These are phyloP conservation scores for Enteromius treurensis DNA, from an alignment of 2,797 vertebrate species.

Conservation along the genomic window DNA sequence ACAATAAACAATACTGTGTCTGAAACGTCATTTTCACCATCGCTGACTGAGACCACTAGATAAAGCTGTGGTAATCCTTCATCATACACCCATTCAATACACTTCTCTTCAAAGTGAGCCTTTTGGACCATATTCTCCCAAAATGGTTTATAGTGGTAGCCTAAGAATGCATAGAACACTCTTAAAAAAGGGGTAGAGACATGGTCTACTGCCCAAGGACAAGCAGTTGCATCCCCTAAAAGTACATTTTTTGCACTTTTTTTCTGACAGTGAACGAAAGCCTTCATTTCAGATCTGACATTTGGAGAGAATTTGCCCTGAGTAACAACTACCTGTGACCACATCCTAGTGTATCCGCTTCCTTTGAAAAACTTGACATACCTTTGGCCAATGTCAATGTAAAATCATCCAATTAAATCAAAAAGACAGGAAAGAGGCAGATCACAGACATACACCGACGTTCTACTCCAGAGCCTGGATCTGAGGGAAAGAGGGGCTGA, in stretches of 20 bases:
- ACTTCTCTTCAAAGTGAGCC: neutral
- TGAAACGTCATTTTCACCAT: neutral
- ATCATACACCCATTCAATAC: neutral
- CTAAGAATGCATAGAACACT: neutral
- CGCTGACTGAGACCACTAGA: neutral
- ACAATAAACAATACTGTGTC: constrained; percentile 15
- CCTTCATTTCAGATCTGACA: constrained; percentile 4
- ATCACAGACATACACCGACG: constrained; percentile 6
- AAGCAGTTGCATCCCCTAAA: neutral
- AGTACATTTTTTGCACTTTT: neutral
- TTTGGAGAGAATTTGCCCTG: constrained; percentile 32
- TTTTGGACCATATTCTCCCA: neutral
- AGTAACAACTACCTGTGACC: constrained; percentile 25
- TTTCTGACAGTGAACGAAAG: neutral
- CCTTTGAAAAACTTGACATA: neutral
- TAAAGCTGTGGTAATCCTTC: constrained; percentile 32
- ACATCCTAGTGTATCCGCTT: neutral
- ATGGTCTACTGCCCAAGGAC: neutral
- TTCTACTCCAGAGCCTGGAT: constrained; percentile 11
- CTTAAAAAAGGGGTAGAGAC: neutral
- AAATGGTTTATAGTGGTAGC: neutral
- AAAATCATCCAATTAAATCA: neutral
- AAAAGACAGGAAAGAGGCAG: constrained; percentile 18
- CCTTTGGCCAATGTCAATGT: neutral
- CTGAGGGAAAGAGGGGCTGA: constrained; percentile 5